These are phyloP conservation scores for Mormyrus iriodes DNA, from an alignment of 2,113 vertebrate genomes.

Conservation along the genomic window DNA sequence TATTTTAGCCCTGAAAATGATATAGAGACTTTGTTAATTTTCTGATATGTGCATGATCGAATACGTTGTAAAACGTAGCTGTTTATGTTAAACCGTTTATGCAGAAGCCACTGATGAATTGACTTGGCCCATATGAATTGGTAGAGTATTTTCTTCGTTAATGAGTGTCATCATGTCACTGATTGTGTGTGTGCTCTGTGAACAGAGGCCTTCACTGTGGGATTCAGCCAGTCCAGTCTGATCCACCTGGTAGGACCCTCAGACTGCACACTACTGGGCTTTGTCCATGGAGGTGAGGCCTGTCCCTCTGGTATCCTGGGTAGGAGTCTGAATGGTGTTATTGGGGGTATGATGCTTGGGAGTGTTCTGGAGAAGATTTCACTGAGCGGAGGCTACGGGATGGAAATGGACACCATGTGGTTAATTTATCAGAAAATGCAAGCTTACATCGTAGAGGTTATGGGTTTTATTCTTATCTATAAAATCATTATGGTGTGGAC, in stretches of 20 bases:
- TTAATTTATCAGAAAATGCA: neutral
- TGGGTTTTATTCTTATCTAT: neutral
- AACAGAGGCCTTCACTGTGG: constrained; percentile 77
- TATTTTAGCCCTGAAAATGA: neutral
- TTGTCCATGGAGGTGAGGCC: constrained; percentile 83
- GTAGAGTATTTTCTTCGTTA: neutral
- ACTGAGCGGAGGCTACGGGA: neutral
- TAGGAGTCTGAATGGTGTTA: neutral
- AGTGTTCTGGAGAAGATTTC: neutral
- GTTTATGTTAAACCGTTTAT: neutral
- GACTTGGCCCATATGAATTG: neutral
- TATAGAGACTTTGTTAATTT: neutral
- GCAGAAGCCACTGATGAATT: neutral
- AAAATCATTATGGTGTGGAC: neutral
- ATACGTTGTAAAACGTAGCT: neutral
- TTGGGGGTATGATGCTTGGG: neutral
- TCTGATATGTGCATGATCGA: neutral
- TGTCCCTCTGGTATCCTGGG: neutral
- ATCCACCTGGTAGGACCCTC: constrained; percentile 90
- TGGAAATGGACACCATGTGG: neutral
- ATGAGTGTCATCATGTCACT: neutral
- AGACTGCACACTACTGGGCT: constrained; percentile 83
- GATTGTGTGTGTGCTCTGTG: constrained; percentile 23
- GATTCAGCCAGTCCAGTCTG: constrained; percentile 89
- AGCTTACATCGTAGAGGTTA: neutral